phyloP scores from a whole-genome alignment of 2,797 vertebrate genomes.

The Pempheris klunzingeri region DNA sequence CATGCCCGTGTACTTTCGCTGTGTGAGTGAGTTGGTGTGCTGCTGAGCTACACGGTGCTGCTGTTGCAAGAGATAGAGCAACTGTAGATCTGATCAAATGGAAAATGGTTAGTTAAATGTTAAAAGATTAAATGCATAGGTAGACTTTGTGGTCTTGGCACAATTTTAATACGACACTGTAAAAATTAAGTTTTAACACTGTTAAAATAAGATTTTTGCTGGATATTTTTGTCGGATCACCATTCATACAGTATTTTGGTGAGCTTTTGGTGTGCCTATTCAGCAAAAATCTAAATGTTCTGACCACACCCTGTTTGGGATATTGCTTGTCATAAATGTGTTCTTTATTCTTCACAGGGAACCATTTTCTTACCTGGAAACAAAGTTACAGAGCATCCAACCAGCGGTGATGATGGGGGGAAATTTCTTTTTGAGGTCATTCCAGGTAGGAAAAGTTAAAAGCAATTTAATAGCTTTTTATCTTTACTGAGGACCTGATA shows the following conservation, averaged over 20 bases:
- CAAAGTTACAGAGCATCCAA: slow-evolving; percentile 93
- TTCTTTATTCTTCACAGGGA: slow-evolving; percentile 86
- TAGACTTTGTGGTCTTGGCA: background rate
- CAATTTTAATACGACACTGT: slow-evolving; percentile 1
- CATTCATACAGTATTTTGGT: too few relatives aligned
- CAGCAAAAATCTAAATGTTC: background rate
- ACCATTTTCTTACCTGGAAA: slow-evolving; percentile 95
- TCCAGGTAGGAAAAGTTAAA: slow-evolving; percentile 89
- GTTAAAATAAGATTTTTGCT: too few relatives aligned
- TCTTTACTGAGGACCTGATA: slow-evolving; percentile 4
- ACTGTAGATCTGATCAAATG: too few relatives aligned
- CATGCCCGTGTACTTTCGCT: slow-evolving; percentile 26
- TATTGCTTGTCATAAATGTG: slow-evolving; percentile 24
- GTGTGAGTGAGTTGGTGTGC: background rate
- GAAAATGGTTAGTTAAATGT: background rate
- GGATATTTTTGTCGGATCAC: too few relatives aligned
- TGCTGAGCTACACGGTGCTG: slow-evolving; percentile 22
- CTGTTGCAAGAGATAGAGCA: background rate
- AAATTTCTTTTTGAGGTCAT: slow-evolving; percentile 98
- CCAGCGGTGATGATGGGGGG: slow-evolving; percentile 92
- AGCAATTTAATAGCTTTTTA: background rate
- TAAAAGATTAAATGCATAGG: background rate
- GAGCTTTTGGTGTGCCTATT: background rate
- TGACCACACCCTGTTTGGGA: background rate
- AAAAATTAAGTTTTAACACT: too few relatives aligned